Conservation (phyloP, 2,888 invertebrate genomes). For the Apoda limacodes region DNA sequence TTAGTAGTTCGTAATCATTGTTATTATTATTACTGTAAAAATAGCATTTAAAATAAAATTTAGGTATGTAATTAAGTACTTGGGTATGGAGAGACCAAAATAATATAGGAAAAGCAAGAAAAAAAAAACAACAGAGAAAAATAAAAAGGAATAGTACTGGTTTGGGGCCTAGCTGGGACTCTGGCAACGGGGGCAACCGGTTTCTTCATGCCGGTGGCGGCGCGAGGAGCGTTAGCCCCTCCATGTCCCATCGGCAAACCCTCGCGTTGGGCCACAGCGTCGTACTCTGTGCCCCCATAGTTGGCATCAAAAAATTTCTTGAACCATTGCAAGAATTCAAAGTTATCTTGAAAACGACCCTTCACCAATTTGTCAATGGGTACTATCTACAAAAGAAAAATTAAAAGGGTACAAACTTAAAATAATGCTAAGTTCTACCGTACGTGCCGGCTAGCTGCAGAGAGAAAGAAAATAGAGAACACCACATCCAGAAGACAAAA, state of each 20-base stretch:
- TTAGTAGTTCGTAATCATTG: too few relatives aligned
- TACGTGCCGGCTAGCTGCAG: slow-evolving; percentile 33
- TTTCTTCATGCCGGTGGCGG: slow-evolving; percentile 48
- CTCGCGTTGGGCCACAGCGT: slow-evolving; percentile 87
- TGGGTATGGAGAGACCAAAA: too few relatives aligned
- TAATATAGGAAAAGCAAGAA: too few relatives aligned
- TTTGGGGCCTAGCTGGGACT: slow-evolving; percentile 74
- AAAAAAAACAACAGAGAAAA: slow-evolving; percentile 25
- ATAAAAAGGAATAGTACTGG: slow-evolving; percentile 59
- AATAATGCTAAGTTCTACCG: slow-evolving; percentile 33
- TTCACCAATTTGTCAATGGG: slow-evolving; percentile 96
- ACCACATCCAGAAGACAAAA: too few relatives aligned
- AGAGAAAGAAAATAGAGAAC: too few relatives aligned
- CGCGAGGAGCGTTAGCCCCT: slow-evolving; percentile 69
- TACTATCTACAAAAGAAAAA: slow-evolving; percentile 79
- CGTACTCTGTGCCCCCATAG: slow-evolving; percentile 95
- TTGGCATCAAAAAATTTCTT: slow-evolving; percentile 99
- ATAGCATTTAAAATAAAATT: too few relatives aligned
- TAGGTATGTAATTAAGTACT: too few relatives aligned
- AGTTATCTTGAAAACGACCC: slow-evolving; percentile 99
- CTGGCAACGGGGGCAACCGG: slow-evolving; percentile 63
- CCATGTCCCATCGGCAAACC: slow-evolving; percentile 88
- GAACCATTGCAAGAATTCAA: slow-evolving; percentile 99
- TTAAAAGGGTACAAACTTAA: slow-evolving; percentile 42
- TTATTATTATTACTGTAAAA: too few relatives aligned